Evolutionary conservation across 2,797 vertebrate genomes (phyloP), one percentile per base, ranked within the genome.

Genomic region (Denticeps clupeoides): DNA sequence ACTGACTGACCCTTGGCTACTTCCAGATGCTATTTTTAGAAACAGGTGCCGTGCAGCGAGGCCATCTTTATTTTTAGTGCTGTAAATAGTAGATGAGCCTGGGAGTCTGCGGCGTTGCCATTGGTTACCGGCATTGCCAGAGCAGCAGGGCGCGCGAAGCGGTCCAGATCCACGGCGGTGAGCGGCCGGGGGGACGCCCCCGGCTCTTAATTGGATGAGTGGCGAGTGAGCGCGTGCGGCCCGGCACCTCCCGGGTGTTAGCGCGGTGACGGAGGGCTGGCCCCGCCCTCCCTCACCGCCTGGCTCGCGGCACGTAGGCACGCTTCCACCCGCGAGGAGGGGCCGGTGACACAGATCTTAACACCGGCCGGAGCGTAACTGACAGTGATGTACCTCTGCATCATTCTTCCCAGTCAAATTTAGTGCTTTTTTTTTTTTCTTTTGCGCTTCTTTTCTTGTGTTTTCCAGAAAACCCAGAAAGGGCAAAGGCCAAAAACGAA

Each of bases 391-490:
- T 42, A 18, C 19, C 38, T 26, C 40, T 55, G 60, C 32, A 23
- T 54, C 42, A 47, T 7, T 41, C 31, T 54, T 16, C 18, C 33
- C 45, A 42, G 25, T 47, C 51, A 50, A 28, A 41, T 54, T 56
- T 41, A 60, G 56, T 6, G n/a, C 26, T 27, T 38, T 42, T 24
- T 32, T 63, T 65, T 58, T 49, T 35, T 33, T 27, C 22, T 50
- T 35, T 15, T 41, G 42, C 57, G 45, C 52, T 40, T 53, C 41
- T 55, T 68, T 67, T 73, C 73, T 45, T 72, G 77, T 81, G 79
- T 84, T 67, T 82, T 83, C 75, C 84, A 87, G 81, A 86, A 85
- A 86, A 84, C 78, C 82, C 81, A 75, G 85, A 63, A 74, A 73
- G 81, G 80, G 81, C 71, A 82, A 86, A 78, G 80, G 81, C 75